Conservation (phyloP, 2,113 vertebrate species). For the Oryzias curvinotus region DNA sequence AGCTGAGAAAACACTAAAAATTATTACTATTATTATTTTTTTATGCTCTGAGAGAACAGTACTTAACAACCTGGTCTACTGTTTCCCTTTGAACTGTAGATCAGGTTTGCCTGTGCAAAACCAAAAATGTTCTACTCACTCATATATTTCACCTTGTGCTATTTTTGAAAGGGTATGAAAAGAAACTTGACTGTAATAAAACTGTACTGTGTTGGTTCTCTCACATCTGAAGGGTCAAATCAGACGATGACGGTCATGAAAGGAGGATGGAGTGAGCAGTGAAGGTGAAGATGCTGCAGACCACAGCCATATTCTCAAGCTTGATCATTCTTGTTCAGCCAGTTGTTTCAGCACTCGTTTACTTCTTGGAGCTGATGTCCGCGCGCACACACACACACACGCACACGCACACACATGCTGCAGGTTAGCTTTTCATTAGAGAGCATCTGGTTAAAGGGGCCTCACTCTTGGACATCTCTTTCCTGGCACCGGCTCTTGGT, state of each 20-base stretch:
- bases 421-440: conserved; percentile 56
- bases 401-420: neutral
- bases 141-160: no score
- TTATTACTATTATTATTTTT: no score
- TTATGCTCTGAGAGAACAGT: no score
- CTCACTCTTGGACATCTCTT: conserved; percentile 57
- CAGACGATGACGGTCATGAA: conserved; percentile 42
- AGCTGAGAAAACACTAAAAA: no score
- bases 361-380: conserved; percentile 21
- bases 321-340: conserved; percentile 51
- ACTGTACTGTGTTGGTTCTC: neutral
- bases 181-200: no score
- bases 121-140: no score
- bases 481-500: conserved; percentile 45
- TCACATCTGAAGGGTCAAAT: conserved; percentile 37
- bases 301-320: conserved; percentile 48
- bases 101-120: no score
- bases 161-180: no score
- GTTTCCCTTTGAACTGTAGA: no score
- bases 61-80: no score
- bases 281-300: conserved; percentile 8
- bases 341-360: conserved; percentile 35
- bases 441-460: conserved; percentile 41
- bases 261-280: conserved; percentile 22
- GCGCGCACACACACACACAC: neutral